These are phyloP conservation scores for Carettochelys insculpta DNA, from an alignment of 2,113 vertebrate genomes.

Conservation along the genomic window DNA sequence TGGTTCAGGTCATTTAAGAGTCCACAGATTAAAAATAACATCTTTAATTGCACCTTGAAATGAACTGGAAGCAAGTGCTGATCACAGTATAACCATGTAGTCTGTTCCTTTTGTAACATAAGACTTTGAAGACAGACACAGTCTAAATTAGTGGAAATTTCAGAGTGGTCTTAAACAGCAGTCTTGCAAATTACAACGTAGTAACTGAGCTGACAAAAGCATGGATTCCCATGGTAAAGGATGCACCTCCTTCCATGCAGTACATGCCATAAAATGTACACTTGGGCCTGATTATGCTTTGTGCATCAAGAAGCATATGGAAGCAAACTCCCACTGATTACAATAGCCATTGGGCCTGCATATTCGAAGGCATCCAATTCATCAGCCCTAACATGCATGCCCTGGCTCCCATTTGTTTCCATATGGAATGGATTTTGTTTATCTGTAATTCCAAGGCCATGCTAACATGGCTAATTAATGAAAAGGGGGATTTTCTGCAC, in stretches of 20 bases:
- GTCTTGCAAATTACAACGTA: background rate
- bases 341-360: background rate
- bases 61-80: background rate
- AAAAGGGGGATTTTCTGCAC: background rate
- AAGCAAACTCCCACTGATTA: background rate
- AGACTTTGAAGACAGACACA: background rate
- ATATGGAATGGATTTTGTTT: background rate
- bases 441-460: background rate
- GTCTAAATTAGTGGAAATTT: background rate
- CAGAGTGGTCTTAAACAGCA: background rate
- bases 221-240: background rate
- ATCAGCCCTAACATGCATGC: background rate
- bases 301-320: background rate
- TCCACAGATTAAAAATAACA: background rate
- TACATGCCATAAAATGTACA: background rate
- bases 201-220: constrained; percentile 4
- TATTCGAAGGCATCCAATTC: background rate
- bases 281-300: background rate
- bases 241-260: background rate
- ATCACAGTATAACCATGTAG: background rate
- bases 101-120: background rate
- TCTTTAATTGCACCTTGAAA: constrained; percentile 16
- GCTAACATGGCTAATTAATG: background rate
- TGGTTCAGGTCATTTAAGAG: background rate
- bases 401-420: background rate